These are phyloP conservation scores for Phylloscopus trochilus DNA, from an alignment of 2,113 vertebrate genomes.

Conservation along the genomic window DNA sequence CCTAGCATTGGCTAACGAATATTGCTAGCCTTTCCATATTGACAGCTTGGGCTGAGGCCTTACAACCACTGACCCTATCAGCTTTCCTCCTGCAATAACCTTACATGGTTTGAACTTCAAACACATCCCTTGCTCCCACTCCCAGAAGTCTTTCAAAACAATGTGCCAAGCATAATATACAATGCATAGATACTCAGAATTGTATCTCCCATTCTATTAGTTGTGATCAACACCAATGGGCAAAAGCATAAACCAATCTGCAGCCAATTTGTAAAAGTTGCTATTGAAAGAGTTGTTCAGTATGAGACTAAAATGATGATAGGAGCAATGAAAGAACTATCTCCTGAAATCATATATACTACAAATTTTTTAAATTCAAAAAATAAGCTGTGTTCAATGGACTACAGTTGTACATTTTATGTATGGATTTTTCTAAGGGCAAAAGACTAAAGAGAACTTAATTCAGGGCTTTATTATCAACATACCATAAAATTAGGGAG, in stretches of 20 bases:
- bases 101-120: not conserved
- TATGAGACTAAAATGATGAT: not conserved
- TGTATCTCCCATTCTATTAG: not conserved
- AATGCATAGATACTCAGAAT: not conserved
- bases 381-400: not conserved
- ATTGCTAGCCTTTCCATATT: not conserved
- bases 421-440: not conserved
- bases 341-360: not conserved
- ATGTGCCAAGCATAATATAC: not conserved
- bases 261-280: not conserved
- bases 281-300: not conserved
- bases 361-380: not conserved
- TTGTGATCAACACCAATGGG: not conserved
- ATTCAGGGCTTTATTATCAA: not conserved
- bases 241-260: not conserved
- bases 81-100: not conserved
- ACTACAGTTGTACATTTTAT: not conserved
- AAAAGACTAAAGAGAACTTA: not conserved
- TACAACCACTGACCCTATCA: not conserved
- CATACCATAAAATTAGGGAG: not conserved
- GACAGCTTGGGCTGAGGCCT: not conserved
- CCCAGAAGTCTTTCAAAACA: not conserved
- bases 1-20: not conserved
- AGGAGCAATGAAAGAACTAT: not conserved
- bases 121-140: not conserved